These are phyloP conservation scores for Bombyx huttoni DNA, from an alignment of 2,888 invertebrate genomes.

Conservation along the genomic window DNA sequence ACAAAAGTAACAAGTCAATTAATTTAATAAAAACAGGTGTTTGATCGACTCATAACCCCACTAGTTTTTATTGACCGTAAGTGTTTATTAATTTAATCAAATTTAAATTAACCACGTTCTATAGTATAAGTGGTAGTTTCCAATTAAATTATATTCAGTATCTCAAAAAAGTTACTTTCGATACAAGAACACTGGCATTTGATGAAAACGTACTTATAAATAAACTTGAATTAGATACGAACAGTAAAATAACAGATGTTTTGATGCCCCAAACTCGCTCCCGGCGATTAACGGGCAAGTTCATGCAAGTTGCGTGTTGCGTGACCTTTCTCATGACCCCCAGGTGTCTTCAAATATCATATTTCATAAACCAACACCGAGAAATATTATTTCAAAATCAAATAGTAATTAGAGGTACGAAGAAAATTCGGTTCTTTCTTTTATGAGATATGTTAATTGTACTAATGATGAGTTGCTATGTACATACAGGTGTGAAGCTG, in stretches of 20 bases:
- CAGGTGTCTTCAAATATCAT: conserved; percentile 1
- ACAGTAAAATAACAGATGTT: background rate
- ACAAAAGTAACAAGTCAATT: too few species aligned
- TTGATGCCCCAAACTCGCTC: background rate
- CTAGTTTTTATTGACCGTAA: too few species aligned
- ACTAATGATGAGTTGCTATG: background rate
- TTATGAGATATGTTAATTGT: background rate
- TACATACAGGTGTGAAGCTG: background rate
- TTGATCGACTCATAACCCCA: too few species aligned
- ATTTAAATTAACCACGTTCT: too few species aligned
- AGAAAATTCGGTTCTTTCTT: background rate
- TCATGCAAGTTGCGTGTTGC: conserved; percentile 1
- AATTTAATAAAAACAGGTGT: too few species aligned
- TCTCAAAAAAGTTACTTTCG: too few species aligned
- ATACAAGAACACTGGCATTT: too few species aligned
- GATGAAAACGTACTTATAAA: background rate
- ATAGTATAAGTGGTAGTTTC: too few species aligned
- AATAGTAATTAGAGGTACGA: background rate
- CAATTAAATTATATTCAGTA: too few species aligned
- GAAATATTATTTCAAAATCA: background rate
- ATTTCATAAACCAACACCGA: conserved; percentile 1
- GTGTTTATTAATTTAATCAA: too few species aligned
- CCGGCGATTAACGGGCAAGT: background rate
- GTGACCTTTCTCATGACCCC: conserved; percentile 1
- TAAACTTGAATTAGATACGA: background rate